Conservation (phyloP, 2,797 vertebrate species). For the Psittacula derbiana region DNA sequence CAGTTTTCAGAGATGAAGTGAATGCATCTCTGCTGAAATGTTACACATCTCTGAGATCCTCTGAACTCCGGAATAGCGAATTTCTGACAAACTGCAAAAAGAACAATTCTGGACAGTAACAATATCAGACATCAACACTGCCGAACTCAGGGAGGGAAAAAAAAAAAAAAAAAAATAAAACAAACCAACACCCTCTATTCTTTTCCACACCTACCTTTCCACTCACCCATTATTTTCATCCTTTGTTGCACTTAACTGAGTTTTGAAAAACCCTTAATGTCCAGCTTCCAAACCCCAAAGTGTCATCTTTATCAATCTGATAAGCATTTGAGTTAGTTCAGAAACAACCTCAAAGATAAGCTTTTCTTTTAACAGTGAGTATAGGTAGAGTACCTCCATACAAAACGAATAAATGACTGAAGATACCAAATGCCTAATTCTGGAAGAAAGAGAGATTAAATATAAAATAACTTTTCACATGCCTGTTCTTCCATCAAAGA, state of each 20-base stretch:
- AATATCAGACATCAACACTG: background rate
- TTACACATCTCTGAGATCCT: background rate
- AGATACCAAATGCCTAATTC: background rate
- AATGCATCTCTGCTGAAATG: background rate
- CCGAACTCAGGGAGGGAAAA: background rate
- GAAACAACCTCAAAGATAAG: background rate
- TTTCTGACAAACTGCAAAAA: background rate
- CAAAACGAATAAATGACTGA: background rate
- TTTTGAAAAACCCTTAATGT: background rate
- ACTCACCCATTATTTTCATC: background rate
- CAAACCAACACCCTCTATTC: background rate
- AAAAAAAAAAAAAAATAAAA: background rate
- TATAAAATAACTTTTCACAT: background rate
- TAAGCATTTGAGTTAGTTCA: background rate
- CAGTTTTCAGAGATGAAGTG: background rate
- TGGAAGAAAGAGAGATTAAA: background rate
- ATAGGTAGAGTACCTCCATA: background rate
- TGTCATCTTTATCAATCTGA: background rate
- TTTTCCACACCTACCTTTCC: background rate
- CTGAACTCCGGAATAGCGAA: background rate
- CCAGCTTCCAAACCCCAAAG: background rate
- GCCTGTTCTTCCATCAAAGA: background rate
- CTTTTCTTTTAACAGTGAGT: background rate
- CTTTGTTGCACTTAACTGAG: background rate
- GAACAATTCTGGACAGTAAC: background rate